Percentiles rank a stretch among this genome's conserved stretches.
phyloP scores from a whole-genome alignment of 1,140 invertebrate species.

The Chironomus striatipennis region DNA sequence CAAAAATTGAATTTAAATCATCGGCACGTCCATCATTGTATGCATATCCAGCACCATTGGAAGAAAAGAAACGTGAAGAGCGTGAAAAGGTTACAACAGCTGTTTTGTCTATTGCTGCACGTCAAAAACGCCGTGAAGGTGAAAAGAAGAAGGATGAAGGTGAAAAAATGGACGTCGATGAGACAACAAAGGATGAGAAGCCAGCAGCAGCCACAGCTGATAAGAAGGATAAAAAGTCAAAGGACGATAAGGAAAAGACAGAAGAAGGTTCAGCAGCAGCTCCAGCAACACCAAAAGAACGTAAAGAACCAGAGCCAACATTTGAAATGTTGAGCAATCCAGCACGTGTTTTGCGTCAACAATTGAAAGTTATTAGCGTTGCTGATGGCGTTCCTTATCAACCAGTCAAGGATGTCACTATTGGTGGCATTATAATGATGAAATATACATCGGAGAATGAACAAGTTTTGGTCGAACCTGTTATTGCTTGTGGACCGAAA shows the following conservation, averaged over 20 bases:
- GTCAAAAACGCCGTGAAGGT: constrained; percentile 70
- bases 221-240: constrained; percentile 46
- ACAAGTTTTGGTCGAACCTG: constrained; percentile 86
- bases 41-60: constrained; percentile 92
- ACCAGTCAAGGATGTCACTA: constrained; percentile 83
- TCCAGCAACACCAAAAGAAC: constrained; percentile 46
- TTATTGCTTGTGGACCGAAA: constrained; percentile 88
- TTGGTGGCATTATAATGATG: constrained; percentile 94
- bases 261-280: constrained; percentile 35
- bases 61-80: constrained; percentile 97
- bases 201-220: constrained; percentile 45
- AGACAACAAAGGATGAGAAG: constrained; percentile 48
- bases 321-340: constrained; percentile 94
- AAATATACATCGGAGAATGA: constrained; percentile 68
- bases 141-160: constrained; percentile 43
- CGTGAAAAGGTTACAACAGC: constrained; percentile 94
- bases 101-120: constrained; percentile 91
- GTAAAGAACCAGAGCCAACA: constrained; percentile 76
- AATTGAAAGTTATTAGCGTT: constrained; percentile 78
- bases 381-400: constrained; percentile 71
- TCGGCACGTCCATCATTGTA: constrained; percentile 91
- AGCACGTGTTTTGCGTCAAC: constrained; percentile 85
- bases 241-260: constrained; percentile 39
- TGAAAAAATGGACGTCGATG: constrained; percentile 65
- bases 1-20: constrained; percentile 86